phyloP scores from a whole-genome alignment of 2,113 vertebrate genomes.

The Chionodraco myersi region DNA sequence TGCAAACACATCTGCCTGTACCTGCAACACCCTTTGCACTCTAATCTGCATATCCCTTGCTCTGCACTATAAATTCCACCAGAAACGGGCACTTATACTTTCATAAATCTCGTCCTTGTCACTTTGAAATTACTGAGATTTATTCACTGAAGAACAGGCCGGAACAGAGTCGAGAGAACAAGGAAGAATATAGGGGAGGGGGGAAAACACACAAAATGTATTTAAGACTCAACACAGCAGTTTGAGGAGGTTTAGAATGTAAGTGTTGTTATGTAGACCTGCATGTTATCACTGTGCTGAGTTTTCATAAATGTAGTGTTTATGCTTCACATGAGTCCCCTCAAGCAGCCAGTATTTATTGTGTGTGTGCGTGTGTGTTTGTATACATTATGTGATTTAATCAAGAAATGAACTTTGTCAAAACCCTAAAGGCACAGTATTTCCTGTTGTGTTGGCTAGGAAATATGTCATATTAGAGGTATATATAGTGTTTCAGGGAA shows the following conservation, averaged over 20 bases:
- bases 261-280: slow-evolving; percentile 22
- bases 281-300: slow-evolving; percentile 19
- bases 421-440: background rate
- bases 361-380: no score
- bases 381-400: slow-evolving; percentile 6
- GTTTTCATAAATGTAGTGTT: slow-evolving; percentile 45
- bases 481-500: no score
- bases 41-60: slow-evolving; percentile 85
- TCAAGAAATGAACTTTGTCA: slow-evolving; percentile 16
- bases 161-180: slow-evolving; percentile 63
- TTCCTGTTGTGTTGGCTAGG: background rate
- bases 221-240: slow-evolving; percentile 88
- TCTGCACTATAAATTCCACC: slow-evolving; percentile 80
- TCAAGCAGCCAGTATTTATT: slow-evolving; percentile 5
- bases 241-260: slow-evolving; percentile 51
- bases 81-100: slow-evolving; percentile 82
- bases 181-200: slow-evolving; percentile 21
- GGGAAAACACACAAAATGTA: slow-evolving; percentile 27
- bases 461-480: background rate
- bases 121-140: slow-evolving; percentile 91
- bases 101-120: slow-evolving; percentile 89
- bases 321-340: slow-evolving; percentile 14
- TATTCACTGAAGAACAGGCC: slow-evolving; percentile 88
- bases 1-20: slow-evolving; percentile 64
- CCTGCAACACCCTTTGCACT: slow-evolving; percentile 75